Base-by-base conservation (phyloP, 2,113 vertebrate genomes). In the Calyptomena viridis region DNA sequence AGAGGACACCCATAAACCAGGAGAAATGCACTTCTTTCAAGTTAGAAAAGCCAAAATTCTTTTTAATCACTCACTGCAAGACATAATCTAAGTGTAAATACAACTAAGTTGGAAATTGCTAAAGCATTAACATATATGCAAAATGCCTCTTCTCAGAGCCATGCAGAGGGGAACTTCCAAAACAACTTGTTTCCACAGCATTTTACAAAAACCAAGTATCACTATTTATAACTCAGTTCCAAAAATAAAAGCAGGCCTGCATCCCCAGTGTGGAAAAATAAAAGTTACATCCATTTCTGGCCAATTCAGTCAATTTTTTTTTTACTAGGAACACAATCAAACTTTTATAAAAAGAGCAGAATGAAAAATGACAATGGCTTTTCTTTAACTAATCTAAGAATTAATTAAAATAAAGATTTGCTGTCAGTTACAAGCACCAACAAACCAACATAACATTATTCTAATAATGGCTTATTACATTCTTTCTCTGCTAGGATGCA, bases 401-500 rank as follows among this genome's bases (percentile, higher is more conserved):
- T 90, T 95, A 97, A 93, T 96, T 96, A 92, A 94, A 94, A 85
- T 86, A 95, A 92, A 90, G 94, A 97, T 97, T 89, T 92, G 47
- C 83, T 90, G 85, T 83, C 84, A 93, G 78, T 69, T 67, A 66
- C 11, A 40, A 93, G 78, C 78, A 91, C 92, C 83, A 96, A 90
- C 50, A 94, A 83, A 79, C 0, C 3, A 81, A 76, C 66, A 93
- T 60, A 97, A 72, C 72, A 90, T 93, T 94, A 93, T 95, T 91
- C 64, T 96, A 96, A 95, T 95, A 97, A 93, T 19, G 11, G 91
- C 53, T 93, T 95, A 94, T 93, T 90, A 90, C 53, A 74, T 88
- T 93, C 85, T 94, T 95, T 84, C 83, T 87, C 90, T 86, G 83
- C 85, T 94, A 85, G 81, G 93, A 93, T 58, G 69, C 66, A 72